Evolutionary conservation across 2,888 invertebrate species (phyloP).

Genomic region (Protodeltote pygarga): DNA sequence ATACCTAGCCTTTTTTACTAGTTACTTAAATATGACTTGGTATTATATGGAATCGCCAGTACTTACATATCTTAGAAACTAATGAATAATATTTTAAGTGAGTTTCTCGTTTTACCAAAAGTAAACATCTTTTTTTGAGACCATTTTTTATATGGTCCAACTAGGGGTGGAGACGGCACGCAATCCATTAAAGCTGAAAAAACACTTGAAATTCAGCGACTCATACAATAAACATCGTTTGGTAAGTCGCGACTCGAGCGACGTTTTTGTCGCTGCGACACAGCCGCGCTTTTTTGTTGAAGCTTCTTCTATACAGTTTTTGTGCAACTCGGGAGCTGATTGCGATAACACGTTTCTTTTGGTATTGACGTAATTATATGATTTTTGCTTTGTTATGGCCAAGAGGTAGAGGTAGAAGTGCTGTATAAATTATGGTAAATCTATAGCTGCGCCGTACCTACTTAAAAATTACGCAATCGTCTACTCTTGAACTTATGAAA

Average conservation of each 20-base stretch:
- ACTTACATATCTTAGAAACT: too few species aligned
- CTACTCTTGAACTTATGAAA: too few species aligned
- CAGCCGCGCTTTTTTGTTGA: slow-evolving; percentile 67
- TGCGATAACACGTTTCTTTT: slow-evolving; percentile 29
- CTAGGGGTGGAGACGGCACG: slow-evolving; percentile 59
- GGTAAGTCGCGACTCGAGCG: slow-evolving; percentile 57
- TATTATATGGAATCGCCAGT: too few species aligned
- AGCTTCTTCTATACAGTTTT: slow-evolving; percentile 60
- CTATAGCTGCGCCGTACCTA: too few species aligned
- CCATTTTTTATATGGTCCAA: slow-evolving; percentile 54
- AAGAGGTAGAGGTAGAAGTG: too few species aligned
- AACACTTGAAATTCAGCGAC: slow-evolving; percentile 82
- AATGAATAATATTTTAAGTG: too few species aligned
- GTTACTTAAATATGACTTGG: too few species aligned
- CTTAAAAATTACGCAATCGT: too few species aligned
- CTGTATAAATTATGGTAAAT: too few species aligned
- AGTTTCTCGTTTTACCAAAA: slow-evolving; percentile 13
- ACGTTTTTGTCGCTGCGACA: slow-evolving; percentile 66
- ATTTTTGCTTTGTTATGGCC: slow-evolving; percentile 14
- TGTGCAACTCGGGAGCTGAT: slow-evolving; percentile 53
- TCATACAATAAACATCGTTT: slow-evolving; percentile 84
- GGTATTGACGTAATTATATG: slow-evolving; percentile 25
- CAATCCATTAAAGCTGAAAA: slow-evolving; percentile 84
- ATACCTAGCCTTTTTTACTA: too few species aligned
- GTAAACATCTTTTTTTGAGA: slow-evolving; percentile 41